phyloP scores from a whole-genome alignment of 2,888 invertebrate species.

The Cremastinae sp. region DNA sequence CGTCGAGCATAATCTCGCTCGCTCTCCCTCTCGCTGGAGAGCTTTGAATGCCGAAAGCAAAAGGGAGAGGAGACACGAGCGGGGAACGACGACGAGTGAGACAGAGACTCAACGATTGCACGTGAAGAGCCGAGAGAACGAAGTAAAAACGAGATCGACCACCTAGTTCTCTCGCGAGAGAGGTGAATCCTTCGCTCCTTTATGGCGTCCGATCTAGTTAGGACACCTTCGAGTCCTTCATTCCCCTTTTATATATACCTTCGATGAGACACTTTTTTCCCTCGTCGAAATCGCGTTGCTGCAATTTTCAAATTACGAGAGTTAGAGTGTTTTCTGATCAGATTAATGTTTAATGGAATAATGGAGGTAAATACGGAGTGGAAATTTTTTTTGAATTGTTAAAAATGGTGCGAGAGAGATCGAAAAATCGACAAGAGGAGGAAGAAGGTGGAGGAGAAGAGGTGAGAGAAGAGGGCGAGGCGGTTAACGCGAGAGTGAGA shows the following conservation, averaged over 20 bases:
- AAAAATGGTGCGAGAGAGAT: constrained; percentile 3
- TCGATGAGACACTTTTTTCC: constrained; percentile 26
- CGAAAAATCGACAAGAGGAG: constrained; percentile 15
- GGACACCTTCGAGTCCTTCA: constrained; percentile 43
- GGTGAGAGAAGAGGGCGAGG: constrained; percentile 65
- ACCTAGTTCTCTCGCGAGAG: constrained; percentile 68
- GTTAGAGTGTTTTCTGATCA: too few relatives aligned
- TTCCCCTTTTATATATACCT: constrained; percentile 48
- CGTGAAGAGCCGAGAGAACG: constrained; percentile 27
- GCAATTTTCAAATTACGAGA: too few relatives aligned
- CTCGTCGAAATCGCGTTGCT: too few relatives aligned
- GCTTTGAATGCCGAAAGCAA: constrained; percentile 53
- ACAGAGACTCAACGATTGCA: constrained; percentile 26
- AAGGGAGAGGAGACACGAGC: constrained; percentile 10
- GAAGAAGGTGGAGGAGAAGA: constrained; percentile 42
- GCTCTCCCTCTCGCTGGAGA: constrained; percentile 32
- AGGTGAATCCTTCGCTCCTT: constrained; percentile 50
- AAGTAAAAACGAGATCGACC: constrained; percentile 70
- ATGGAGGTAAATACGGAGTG: too few relatives aligned
- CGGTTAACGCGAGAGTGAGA: constrained; percentile 72
- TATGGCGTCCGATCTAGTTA: constrained; percentile 68
- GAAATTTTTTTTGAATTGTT: too few relatives aligned
- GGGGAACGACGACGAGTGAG: constrained; percentile 5
- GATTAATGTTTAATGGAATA: too few relatives aligned
- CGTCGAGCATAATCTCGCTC: constrained; percentile 38